Percentiles rank a stretch among this genome's conserved stretches.
Conservation (phyloP, 2,797 vertebrate species). For the Myotis findleyi region DNA sequence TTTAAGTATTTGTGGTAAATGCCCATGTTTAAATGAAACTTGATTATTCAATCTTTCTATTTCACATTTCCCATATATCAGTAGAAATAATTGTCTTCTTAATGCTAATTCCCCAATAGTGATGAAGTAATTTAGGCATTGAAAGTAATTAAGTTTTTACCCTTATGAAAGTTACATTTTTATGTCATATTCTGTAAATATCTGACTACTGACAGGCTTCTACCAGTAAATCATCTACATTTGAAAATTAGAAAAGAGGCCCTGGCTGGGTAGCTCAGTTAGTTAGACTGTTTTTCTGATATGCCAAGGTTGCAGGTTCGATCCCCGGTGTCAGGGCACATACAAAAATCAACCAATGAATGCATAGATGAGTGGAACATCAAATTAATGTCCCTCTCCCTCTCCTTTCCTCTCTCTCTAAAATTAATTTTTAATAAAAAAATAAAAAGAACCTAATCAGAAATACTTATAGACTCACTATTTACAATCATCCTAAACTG, state of each 20-base stretch:
- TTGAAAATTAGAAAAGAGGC: constrained; percentile 32
- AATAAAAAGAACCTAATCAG: background rate
- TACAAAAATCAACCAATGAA: no score
- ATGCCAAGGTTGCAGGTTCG: background rate
- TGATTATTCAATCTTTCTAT: background rate
- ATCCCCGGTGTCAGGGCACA: no score
- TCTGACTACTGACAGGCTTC: background rate
- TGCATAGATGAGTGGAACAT: no score
- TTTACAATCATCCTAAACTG: background rate
- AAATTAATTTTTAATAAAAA: background rate
- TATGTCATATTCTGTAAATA: constrained; percentile 5
- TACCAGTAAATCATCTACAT: constrained; percentile 23
- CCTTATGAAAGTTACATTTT: constrained; percentile 43
- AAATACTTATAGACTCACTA: background rate
- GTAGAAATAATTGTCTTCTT: constrained; percentile 49
- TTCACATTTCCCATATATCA: constrained; percentile 38
- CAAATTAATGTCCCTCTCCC: background rate
- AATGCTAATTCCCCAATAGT: constrained; percentile 57
- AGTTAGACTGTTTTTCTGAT: background rate
- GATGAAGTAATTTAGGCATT: constrained; percentile 26
- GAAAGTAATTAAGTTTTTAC: constrained; percentile 56
- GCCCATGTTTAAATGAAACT: constrained; percentile 26
- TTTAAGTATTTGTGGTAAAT: constrained; percentile 34
- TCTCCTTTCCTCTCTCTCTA: no score
- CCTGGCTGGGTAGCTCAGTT: background rate